Evolutionary conservation across 2,113 vertebrate species (phyloP).

Genomic region (Hemicordylus capensis): DNA sequence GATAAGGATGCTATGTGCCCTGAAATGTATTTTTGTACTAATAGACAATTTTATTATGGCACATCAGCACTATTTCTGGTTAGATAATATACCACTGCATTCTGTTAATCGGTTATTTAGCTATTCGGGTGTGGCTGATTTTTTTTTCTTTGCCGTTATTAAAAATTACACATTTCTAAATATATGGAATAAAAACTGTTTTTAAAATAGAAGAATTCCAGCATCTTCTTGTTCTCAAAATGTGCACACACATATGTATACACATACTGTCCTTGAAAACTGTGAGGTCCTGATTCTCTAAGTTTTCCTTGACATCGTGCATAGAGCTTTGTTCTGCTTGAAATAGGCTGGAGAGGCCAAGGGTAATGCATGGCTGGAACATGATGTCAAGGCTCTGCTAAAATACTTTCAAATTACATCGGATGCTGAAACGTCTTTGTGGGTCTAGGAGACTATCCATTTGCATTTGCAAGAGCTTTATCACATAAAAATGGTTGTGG

Average conservation of each 20-base stretch:
- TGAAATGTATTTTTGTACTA: slow-evolving; percentile 99
- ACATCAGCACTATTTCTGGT: slow-evolving; percentile 94
- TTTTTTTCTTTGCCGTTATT: slow-evolving; percentile 87
- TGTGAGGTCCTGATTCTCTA: slow-evolving; percentile 15
- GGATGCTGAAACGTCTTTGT: too few relatives aligned
- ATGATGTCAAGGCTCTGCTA: too few relatives aligned
- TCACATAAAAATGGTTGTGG: not conserved
- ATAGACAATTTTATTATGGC: slow-evolving; percentile 99
- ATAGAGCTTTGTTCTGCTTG: not conserved
- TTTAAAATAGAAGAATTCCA: slow-evolving; percentile 89
- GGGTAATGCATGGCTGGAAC: not conserved
- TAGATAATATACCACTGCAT: slow-evolving; percentile 96
- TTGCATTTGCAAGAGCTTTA: not conserved
- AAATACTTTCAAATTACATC: too few relatives aligned
- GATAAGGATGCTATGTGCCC: slow-evolving; percentile 98
- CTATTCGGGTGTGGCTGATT: slow-evolving; percentile 87
- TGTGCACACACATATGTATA: slow-evolving; percentile 57
- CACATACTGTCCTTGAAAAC: slow-evolving; percentile 9
- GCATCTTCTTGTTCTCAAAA: slow-evolving; percentile 68
- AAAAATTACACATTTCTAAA: slow-evolving; percentile 95
- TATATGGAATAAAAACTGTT: slow-evolving; percentile 98
- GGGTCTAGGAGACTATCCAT: too few relatives aligned
- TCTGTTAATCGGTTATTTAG: slow-evolving; percentile 89
- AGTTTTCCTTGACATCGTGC: not conserved
- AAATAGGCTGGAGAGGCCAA: not conserved